Evolutionary conservation across 2,113 vertebrate species (phyloP).

Genomic region (Noctilio leporinus): DNA sequence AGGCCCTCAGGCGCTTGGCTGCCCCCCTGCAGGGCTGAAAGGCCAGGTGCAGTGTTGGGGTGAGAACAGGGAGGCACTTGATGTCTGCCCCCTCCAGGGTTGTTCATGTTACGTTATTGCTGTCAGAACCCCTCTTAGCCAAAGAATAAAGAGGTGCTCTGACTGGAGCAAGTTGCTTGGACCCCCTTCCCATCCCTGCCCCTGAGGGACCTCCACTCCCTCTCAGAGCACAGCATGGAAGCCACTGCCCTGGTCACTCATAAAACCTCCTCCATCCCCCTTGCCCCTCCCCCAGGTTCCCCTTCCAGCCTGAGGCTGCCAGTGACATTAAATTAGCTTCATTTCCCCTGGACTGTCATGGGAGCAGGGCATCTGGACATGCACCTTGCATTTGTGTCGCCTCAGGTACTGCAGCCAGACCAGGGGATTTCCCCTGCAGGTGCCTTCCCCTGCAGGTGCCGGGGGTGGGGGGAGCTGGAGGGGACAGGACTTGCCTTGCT

Average conservation of each 20-base stretch:
- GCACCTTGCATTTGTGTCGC: background rate
- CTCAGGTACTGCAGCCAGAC: background rate
- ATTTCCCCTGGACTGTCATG: background rate
- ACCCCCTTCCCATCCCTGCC: background rate
- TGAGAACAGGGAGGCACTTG: background rate
- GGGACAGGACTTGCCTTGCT: background rate
- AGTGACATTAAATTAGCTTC: background rate
- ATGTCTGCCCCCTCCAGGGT: background rate
- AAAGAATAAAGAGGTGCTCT: background rate
- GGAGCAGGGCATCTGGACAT: background rate
- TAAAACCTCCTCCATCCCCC: background rate
- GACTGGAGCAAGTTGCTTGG: background rate
- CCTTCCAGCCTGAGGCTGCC: background rate
- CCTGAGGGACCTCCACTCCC: too few species aligned
- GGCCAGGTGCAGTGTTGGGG: background rate
- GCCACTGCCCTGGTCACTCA: background rate
- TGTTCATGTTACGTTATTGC: background rate
- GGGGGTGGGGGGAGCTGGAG: background rate
- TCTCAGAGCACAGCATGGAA: background rate
- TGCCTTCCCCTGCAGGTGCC: too few species aligned
- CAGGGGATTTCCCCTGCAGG: background rate
- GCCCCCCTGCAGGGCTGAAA: background rate
- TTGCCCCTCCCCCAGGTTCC: background rate
- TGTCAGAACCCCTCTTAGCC: background rate
- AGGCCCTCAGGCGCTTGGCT: background rate